A percentile compares a stretch with the other conserved stretches of the same genome.
These are phyloP conservation scores for Smutsia gigantea DNA, from an alignment of 2,797 vertebrate genomes.

Conservation along the genomic window DNA sequence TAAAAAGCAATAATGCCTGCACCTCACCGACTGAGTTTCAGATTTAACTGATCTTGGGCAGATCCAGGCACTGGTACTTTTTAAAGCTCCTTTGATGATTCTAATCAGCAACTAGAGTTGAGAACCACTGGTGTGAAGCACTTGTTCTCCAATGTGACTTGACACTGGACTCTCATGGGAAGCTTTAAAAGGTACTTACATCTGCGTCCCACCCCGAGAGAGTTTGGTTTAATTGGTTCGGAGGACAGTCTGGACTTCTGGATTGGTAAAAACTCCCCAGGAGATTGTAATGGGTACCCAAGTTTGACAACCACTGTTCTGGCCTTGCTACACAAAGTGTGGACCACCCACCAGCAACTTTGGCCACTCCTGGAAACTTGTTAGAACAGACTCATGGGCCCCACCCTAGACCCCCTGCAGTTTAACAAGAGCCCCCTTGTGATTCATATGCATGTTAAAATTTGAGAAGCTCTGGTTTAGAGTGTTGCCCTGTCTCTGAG, in stretches of 20 bases:
- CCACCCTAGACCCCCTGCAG: not conserved
- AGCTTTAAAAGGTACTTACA: slow-evolving; percentile 16
- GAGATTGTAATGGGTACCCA: not conserved
- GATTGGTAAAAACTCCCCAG: not conserved
- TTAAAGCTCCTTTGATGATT: slow-evolving; percentile 4
- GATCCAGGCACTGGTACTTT: not conserved
- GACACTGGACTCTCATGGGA: slow-evolving; percentile 19
- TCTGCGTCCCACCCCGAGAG: not conserved
- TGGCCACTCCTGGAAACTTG: not conserved
- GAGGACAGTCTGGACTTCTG: not conserved
- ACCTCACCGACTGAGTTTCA: not conserved
- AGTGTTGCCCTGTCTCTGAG: not conserved
- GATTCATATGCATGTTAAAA: not conserved
- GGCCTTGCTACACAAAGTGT: slow-evolving; percentile 19
- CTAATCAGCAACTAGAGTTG: not conserved
- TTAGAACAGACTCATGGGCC: not conserved
- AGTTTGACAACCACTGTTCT: slow-evolving; percentile 22
- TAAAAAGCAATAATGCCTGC: slow-evolving; percentile 8
- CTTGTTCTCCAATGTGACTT: slow-evolving; percentile 21
- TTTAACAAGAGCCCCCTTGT: not conserved
- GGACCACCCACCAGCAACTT: not conserved
- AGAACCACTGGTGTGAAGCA: not conserved
- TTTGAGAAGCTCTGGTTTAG: slow-evolving; percentile 17
- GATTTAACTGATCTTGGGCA: slow-evolving; percentile 37
- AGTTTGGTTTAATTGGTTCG: slow-evolving; percentile 19